Conservation (phyloP, 1,140 invertebrate species). For the Zaprionus davidi region DNA sequence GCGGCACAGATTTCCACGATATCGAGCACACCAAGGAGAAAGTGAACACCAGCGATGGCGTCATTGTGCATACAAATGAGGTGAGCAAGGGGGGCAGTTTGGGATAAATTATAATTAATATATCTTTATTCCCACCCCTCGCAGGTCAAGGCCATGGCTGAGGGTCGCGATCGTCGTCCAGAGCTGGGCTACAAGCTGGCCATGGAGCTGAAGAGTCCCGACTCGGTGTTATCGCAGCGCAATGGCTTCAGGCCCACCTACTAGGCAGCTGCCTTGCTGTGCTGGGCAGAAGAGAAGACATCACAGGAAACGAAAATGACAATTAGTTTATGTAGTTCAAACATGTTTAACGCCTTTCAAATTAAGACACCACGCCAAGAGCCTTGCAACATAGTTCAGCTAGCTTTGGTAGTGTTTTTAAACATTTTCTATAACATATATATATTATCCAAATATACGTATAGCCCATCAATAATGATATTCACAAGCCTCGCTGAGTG, state of each 20-base stretch:
- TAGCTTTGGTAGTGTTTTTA: slow-evolving; percentile 59
- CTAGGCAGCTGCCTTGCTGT: slow-evolving; percentile 21
- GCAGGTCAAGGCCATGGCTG: slow-evolving; percentile 93
- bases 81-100: slow-evolving; percentile 62
- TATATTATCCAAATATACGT: neutral
- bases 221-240: slow-evolving; percentile 81
- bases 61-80: slow-evolving; percentile 90
- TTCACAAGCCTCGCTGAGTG: slow-evolving; percentile 20
- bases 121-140: neutral
- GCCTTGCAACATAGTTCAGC: slow-evolving; percentile 52
- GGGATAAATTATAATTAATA: neutral
- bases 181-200: slow-evolving; percentile 94
- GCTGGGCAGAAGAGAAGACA: neutral
- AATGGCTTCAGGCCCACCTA: slow-evolving; percentile 72
- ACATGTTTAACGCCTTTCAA: slow-evolving; percentile 43
- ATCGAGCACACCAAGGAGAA: slow-evolving; percentile 92
- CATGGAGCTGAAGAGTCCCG: slow-evolving; percentile 90
- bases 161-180: slow-evolving; percentile 92
- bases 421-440: slow-evolving; percentile 15
- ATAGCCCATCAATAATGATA: slow-evolving; percentile 4
- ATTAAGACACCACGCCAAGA: slow-evolving; percentile 38
- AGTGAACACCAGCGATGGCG: slow-evolving; percentile 90
- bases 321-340: slow-evolving; percentile 50
- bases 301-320: slow-evolving; percentile 35
- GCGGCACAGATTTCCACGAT: slow-evolving; percentile 93